Conservation (phyloP, 2,888 invertebrate species). For the Nasonovia ribisnigri region DNA sequence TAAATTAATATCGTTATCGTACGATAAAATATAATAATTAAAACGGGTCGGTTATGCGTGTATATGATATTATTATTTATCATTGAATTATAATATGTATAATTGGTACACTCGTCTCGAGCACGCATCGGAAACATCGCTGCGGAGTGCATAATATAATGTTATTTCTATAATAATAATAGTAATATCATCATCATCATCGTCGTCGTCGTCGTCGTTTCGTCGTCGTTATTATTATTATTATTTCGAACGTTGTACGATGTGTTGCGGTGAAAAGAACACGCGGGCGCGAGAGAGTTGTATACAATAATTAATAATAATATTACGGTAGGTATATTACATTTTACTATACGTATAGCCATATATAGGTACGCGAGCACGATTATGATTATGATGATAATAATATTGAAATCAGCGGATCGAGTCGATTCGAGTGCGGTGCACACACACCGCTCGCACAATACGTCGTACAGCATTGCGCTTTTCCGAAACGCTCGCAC, state of each 20-base stretch:
- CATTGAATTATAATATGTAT: neutral
- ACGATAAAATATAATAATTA: neutral
- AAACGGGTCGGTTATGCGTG: neutral
- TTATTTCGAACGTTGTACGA: neutral
- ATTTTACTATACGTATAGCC: neutral
- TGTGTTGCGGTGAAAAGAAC: constrained; percentile 19
- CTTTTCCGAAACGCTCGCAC: constrained; percentile 51
- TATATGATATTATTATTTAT: neutral
- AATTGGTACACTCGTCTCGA: neutral
- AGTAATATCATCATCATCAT: too few species aligned
- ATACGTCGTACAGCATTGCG: constrained; percentile 11
- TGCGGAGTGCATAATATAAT: neutral
- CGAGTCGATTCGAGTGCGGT: constrained; percentile 45
- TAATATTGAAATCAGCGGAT: constrained; percentile 23
- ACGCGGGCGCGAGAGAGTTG: neutral
- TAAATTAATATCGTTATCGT: neutral
- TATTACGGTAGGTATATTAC: neutral
- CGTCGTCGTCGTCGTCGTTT: neutral
- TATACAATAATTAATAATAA: neutral
- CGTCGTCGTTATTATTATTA: neutral
- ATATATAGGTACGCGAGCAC: neutral
- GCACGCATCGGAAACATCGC: neutral
- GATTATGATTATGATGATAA: neutral
- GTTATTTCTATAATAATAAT: neutral
- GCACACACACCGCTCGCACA: neutral